Percentiles rank a stretch among this genome's conserved stretches.
Evolutionary conservation across 2,797 vertebrate species (phyloP).

Genomic region (Spea hammondii): DNA sequence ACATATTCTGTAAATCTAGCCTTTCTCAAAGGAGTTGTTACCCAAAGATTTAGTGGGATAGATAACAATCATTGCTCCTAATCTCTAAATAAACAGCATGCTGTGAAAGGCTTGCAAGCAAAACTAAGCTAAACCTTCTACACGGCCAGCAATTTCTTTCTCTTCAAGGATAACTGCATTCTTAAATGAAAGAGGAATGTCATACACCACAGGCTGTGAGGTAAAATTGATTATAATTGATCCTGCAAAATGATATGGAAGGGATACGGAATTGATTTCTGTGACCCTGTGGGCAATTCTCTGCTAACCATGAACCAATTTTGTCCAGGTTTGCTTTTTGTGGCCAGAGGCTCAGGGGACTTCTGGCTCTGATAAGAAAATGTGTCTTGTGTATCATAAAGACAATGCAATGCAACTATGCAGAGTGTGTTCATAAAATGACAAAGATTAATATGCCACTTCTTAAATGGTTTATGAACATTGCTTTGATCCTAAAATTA

Average conservation of each 20-base stretch:
- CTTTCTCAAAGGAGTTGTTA: no score
- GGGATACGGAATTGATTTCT: conserved; percentile 13
- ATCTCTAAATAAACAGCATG: conserved; percentile 41
- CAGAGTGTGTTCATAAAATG: conserved; percentile 7
- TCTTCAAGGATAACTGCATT: conserved; percentile 10
- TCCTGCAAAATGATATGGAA: conserved; percentile 34
- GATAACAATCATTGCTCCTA: conserved; percentile 36
- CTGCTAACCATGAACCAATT: conserved; percentile 44
- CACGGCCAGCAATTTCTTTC: conserved; percentile 29
- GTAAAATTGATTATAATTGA: conserved; percentile 42
- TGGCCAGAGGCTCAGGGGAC: conserved; percentile 31
- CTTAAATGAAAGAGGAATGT: conserved; percentile 37
- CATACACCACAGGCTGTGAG: conserved; percentile 42
- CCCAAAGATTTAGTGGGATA: neutral
- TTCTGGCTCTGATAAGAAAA: conserved; percentile 22
- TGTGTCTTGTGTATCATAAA: conserved; percentile 4
- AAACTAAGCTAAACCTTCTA: conserved; percentile 33
- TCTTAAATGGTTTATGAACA: conserved; percentile 20
- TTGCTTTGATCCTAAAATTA: conserved; percentile 23
- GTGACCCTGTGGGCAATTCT: conserved; percentile 44
- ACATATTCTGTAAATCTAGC: no score
- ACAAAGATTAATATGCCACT: conserved; percentile 12
- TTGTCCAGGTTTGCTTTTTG: conserved; percentile 34
- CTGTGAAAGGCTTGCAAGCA: conserved; percentile 16
- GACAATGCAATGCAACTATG: neutral